Evolutionary conservation across 2,113 vertebrate genomes (phyloP), one percentile per base, ranked within the genome.

Genomic region (Podarcis raffonei): DNA sequence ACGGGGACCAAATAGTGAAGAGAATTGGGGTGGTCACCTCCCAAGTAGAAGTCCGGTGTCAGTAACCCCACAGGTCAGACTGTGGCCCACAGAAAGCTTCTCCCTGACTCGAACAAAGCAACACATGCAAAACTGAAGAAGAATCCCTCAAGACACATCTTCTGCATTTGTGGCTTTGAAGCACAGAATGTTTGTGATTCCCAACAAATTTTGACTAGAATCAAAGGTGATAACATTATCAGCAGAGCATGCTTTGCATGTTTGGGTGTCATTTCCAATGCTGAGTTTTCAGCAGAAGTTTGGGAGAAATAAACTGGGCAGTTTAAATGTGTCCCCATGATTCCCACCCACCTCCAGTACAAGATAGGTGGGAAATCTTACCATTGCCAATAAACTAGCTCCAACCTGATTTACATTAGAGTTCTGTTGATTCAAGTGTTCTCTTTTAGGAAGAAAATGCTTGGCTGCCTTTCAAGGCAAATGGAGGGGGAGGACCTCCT

Each of bases 361-460:
- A 92, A 93, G 92, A 39, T 16, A 85, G 27, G 69, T 82, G 90
- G 88, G 92, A 90, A 90, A 90, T 86, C 79, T 57, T 89, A 90
- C 71, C 68, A 75, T 0, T 87, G 86, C 89, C 94, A 89, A 84
- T 25, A 94, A 93, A 91, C 94, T 89, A 93, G 93, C 94, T 93
- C 87, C 89, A 93, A 91, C 94, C 86, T 87, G 95, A 91, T 94
- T 93, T 90, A 84, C 86, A 35, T 78, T 81, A 53, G 35, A 62
- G 76, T 66, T 94, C 66, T 93, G 91, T 96, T 96, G 96, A 95
- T 93, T 95, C 90, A 96, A 93, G 94, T 94, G 85, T 94, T 96
- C 94, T 89, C 90, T 93, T 94, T 93, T 93, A 89, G 94, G 93
- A 95, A 92, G 93, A 30, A 90, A 77, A 92, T 90, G 87, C 77